Base-by-base conservation (phyloP, 2,113 vertebrate genomes). In the Connochaetes taurinus region DNA sequence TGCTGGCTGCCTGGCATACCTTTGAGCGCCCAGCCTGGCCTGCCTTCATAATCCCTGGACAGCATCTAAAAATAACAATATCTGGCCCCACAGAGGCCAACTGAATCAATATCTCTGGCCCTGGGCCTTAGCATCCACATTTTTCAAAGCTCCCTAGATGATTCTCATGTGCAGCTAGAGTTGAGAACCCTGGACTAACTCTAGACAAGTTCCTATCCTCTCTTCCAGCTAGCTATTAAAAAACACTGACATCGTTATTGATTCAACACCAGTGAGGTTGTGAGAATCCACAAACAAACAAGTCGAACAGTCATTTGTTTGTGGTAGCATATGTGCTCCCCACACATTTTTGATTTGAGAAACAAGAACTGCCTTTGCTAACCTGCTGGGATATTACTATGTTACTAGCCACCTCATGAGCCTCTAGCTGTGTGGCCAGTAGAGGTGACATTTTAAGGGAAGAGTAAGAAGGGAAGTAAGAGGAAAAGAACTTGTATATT, bases 391-490 rank as follows among this genome's bases (percentile, higher is more conserved):
- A 96, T 47, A 60, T 45, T 4, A 6, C 58, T n/a, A 87, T 47
- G 67, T 52, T 3, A 6, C 71, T n/a, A 87, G 80, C 53, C 55
- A 47, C 58, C 25, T 95, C 40, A 27, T 47, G 55, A 89, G 78
- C 82, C 71, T 80, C 62, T 33, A 47, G 43, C 93, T 88, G 33
- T 40, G 81, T 50, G n/a, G 29, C 33, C 47, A 53, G 64, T 67
- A 62, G 15, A 62, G 62, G 57, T 87, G 85, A 95, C 87, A 94
- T 87, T 96, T 92, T 60, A 89, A 95, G 52, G 97, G 87, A 94
- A 84, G 76, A 50, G 62, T 45, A 90, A 62, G 31, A 96, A 85
- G 36, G 92, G 16, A 14, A 94, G 64, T 81, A 52, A 78, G 90
- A 95, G 85, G 81, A 89, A 88, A 97, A 23, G 19, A 82, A 58